Percentiles rank a stretch among this genome's conserved stretches.
These are phyloP conservation scores for Gasterosteus nipponicus DNA, from an alignment of 2,113 vertebrate genomes.

Conservation along the genomic window DNA sequence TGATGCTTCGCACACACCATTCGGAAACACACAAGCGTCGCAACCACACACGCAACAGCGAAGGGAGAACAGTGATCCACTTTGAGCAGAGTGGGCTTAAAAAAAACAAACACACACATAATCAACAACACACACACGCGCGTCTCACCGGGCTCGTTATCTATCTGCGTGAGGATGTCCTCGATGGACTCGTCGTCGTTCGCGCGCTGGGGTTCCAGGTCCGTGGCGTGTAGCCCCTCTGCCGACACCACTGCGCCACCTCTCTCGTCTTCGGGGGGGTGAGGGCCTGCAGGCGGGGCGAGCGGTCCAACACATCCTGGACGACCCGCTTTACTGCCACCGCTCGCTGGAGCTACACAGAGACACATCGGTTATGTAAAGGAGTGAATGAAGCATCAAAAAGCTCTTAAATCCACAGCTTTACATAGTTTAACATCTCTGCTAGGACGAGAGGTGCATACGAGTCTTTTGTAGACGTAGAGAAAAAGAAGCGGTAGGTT, in stretches of 20 bases:
- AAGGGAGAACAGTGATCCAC: conserved; percentile 47
- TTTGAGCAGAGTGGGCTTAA: background rate
- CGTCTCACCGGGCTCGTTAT: conserved; percentile 90
- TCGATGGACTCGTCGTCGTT: conserved; percentile 91
- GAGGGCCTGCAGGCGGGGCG: conserved; percentile 87
- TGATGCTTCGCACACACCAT: conserved; percentile 29
- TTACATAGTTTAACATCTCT: background rate
- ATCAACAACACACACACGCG: background rate
- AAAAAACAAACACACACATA: conserved; percentile 4
- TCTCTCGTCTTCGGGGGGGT: conserved; percentile 91
- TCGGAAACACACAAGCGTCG: conserved; percentile 35
- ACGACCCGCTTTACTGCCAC: conserved; percentile 90
- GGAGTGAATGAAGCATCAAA: background rate
- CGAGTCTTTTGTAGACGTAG: conserved; percentile 9
- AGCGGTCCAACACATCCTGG: conserved; percentile 91
- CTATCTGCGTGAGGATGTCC: conserved; percentile 95
- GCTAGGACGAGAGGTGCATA: background rate
- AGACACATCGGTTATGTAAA: conserved; percentile 10
- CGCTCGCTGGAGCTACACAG: conserved; percentile 91
- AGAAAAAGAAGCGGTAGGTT: conserved; percentile 10
- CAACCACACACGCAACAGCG: conserved; percentile 49
- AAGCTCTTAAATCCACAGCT: background rate
- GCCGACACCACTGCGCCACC: conserved; percentile 94
- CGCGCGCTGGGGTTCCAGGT: conserved; percentile 85
- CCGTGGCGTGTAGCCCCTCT: conserved; percentile 93